These are phyloP conservation scores for Semotilus atromaculatus DNA, from an alignment of 2,797 vertebrate genomes.

Conservation along the genomic window DNA sequence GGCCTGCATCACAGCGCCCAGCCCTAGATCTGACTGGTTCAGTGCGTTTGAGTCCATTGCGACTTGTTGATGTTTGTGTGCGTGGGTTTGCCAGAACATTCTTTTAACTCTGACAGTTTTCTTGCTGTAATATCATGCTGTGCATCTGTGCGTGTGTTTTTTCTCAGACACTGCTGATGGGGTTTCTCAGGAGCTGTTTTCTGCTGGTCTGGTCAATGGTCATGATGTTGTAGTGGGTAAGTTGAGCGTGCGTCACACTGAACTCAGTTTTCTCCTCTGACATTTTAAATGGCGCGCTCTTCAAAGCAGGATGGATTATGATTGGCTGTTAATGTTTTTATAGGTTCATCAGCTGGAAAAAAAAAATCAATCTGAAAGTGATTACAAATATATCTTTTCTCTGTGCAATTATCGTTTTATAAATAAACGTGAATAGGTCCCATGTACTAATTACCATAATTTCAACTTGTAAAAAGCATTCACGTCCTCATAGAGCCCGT, in stretches of 20 bases:
- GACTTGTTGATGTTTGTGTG: constrained; percentile 29
- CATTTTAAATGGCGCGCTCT: neutral
- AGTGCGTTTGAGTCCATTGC: neutral
- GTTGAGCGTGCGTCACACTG: neutral
- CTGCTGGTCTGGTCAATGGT: constrained; percentile 94
- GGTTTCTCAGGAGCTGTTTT: constrained; percentile 98
- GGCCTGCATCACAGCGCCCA: neutral
- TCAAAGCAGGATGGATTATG: neutral
- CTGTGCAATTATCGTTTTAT: neutral
- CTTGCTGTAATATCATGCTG: neutral
- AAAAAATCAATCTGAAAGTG: neutral
- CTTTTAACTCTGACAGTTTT: neutral
- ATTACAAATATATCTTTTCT: neutral
- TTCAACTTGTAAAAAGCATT: too few species aligned
- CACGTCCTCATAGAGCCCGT: too few species aligned
- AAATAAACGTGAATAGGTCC: too few species aligned
- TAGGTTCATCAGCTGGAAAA: too few species aligned
- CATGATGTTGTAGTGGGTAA: constrained; percentile 97
- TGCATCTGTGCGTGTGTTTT: constrained; percentile 26
- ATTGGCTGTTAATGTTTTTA: neutral
- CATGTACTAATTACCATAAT: too few species aligned
- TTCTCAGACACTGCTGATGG: constrained; percentile 94
- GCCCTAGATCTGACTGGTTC: neutral
- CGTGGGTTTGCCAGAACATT: neutral
- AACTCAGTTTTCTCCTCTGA: neutral